Percentiles rank a stretch among this genome's conserved stretches.
phyloP scores from a whole-genome alignment of 2,113 vertebrate species.

The Malaclemys terrapin region DNA sequence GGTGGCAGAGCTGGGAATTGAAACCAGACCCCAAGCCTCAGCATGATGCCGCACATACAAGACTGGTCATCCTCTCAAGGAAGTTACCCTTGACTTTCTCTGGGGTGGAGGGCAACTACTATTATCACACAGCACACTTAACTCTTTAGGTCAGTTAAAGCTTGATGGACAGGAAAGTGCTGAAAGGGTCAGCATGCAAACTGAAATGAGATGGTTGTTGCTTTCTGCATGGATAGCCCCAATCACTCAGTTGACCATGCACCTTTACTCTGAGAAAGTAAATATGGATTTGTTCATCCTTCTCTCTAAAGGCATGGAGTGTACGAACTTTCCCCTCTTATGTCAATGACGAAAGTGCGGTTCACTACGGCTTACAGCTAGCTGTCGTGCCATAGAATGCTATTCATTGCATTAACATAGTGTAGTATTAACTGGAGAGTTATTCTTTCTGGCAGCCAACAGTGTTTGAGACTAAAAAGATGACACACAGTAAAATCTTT shows the following conservation, averaged over 20 bases:
- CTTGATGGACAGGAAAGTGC: neutral
- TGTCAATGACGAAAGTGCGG: conserved; percentile 32
- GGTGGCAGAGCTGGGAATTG: neutral
- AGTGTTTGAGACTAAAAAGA: rapidly evolving
- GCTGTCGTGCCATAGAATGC: conserved; percentile 41
- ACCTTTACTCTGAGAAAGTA: neutral
- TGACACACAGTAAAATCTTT: neutral
- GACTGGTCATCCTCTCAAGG: neutral
- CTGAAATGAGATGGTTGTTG: neutral
- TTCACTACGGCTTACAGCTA: conserved; percentile 36
- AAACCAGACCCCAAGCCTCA: neutral
- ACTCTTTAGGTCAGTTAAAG: neutral
- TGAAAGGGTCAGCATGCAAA: neutral
- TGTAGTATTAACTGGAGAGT: conserved; percentile 14
- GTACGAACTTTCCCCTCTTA: neutral
- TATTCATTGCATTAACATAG: conserved; percentile 38
- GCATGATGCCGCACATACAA: neutral
- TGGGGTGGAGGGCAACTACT: neutral
- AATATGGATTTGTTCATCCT: neutral
- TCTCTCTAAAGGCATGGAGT: neutral
- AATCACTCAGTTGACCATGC: neutral
- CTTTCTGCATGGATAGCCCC: neutral
- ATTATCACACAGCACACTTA: neutral
- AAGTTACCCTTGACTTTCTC: neutral
- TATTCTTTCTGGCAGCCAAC: neutral